Percentiles rank a stretch among this genome's conserved stretches.
phyloP scores from a whole-genome alignment of 1,140 invertebrate genomes.

The Andrena cerasifolii region DNA sequence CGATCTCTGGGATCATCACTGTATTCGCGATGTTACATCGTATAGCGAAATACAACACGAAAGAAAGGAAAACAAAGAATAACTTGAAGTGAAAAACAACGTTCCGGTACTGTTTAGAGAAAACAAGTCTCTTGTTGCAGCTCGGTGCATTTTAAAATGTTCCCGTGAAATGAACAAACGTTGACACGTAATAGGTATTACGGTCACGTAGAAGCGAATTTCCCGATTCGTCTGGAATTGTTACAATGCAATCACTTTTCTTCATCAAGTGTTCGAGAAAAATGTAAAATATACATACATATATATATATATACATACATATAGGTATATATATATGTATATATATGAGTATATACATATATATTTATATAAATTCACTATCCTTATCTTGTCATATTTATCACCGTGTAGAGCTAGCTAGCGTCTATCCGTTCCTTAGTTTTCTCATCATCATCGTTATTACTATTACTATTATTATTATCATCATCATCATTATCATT shows the following conservation, averaged over 20 bases:
- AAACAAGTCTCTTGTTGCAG: not conserved
- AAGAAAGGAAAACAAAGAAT: not conserved
- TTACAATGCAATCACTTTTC: conserved; percentile 36
- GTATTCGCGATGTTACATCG: not conserved
- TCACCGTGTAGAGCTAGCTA: conserved; percentile 64
- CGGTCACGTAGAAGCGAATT: conserved; percentile 60
- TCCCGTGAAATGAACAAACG: conserved; percentile 3
- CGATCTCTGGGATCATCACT: not conserved
- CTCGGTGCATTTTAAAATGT: conserved; percentile 4
- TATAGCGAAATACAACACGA: conserved; percentile 3
- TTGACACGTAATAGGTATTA: conserved; percentile 22
- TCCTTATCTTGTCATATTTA: conserved; percentile 66
- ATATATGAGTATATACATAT: too few species aligned
- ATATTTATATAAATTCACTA: conserved; percentile 71
- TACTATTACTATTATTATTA: too few species aligned
- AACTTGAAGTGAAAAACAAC: conserved; percentile 14
- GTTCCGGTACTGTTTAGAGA: conserved; percentile 5
- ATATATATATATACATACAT: too few species aligned
- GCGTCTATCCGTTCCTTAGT: conserved; percentile 54
- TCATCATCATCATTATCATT: conserved; percentile 55
- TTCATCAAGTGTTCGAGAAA: conserved; percentile 52
- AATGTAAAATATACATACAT: conserved; percentile 64
- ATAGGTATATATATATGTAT: too few species aligned
- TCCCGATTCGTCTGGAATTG: conserved; percentile 61
- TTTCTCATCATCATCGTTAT: conserved; percentile 34